These are phyloP conservation scores for Ernsta delagoae DNA, from an alignment of 2,888 invertebrate species.

Conservation along the genomic window DNA sequence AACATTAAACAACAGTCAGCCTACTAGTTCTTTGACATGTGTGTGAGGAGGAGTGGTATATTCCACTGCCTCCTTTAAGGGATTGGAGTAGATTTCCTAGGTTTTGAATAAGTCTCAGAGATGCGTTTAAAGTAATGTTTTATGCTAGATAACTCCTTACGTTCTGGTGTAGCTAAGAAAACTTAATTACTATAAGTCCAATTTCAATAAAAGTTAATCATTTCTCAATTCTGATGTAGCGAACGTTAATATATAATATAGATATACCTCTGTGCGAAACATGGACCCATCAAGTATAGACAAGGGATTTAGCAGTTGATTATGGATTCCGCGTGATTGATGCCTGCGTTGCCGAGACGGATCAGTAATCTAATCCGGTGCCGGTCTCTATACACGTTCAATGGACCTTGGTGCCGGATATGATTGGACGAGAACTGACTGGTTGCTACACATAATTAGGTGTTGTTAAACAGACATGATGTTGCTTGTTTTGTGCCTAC, in stretches of 20 bases:
- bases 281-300: conserved; percentile 38
- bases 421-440: conserved; percentile 50
- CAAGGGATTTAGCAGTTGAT: conserved; percentile 56
- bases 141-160: too few species aligned
- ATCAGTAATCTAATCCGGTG: conserved; percentile 41
- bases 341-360: conserved; percentile 51
- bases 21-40: too few species aligned
- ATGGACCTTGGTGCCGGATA: conserved; percentile 45
- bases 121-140: too few species aligned
- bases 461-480: not conserved
- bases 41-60: too few species aligned
- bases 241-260: not conserved
- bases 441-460: conserved; percentile 42
- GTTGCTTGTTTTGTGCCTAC: not conserved
- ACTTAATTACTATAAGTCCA: too few species aligned
- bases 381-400: conserved; percentile 32
- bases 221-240: too few species aligned
- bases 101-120: too few species aligned
- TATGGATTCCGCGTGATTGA: conserved; percentile 66
- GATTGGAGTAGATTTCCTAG: too few species aligned
- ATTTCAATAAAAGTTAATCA: too few species aligned
- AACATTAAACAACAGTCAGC: too few species aligned
- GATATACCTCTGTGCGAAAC: not conserved
- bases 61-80: too few species aligned
- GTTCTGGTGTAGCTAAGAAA: too few species aligned